Evolutionary conservation across 2,888 invertebrate genomes (phyloP), one percentile per base, ranked within the genome.

Genomic region (Nymphalis c-album): DNA sequence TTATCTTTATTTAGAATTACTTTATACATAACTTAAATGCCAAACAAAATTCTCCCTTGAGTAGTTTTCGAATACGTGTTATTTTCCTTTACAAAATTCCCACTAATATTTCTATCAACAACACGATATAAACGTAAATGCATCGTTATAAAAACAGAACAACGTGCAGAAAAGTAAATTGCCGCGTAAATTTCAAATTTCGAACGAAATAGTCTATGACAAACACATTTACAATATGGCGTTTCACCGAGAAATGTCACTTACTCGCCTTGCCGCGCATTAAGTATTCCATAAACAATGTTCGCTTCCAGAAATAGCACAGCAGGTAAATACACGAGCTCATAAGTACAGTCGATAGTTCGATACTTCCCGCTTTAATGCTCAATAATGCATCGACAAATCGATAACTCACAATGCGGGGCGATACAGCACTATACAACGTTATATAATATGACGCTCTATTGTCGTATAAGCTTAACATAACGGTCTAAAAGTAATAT

Each of bases 201-300:
- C 55, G 66, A 67, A 63, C 62, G 64, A 51, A 72, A 70, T 58
- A 65, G 59, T 64, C 64, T 63, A 59, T 68, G 59, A 66, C 66
- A 58, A 67, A 72, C 73, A 69, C 73, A 74, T 70, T 74, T 70
- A 71, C 71, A 73, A 72, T 67, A 74, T 57, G 63, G 70, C 78
- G 78, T 80, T 81, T 77, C 79, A 76, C 79, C 76, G 76, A 81
- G 75, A 87, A 87, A 87, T 87, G 85, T 84, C 87, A 84, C 80
- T 59, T 75, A 77, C 75, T 76, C 75, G 77, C 74, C 78, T 76
- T 70, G 75, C 75, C 73, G 70, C 76, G 77, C 84, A 90, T 90
- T 87, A 89, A 80, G 80, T 78, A 89, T 86, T 88, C 87, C 86
- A 90, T 88, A 90, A 88, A 88, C 89, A 88, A 87, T 85, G 85